These are phyloP conservation scores for Agrilus biguttatus DNA, from an alignment of 2,888 invertebrate species.

Conservation along the genomic window DNA sequence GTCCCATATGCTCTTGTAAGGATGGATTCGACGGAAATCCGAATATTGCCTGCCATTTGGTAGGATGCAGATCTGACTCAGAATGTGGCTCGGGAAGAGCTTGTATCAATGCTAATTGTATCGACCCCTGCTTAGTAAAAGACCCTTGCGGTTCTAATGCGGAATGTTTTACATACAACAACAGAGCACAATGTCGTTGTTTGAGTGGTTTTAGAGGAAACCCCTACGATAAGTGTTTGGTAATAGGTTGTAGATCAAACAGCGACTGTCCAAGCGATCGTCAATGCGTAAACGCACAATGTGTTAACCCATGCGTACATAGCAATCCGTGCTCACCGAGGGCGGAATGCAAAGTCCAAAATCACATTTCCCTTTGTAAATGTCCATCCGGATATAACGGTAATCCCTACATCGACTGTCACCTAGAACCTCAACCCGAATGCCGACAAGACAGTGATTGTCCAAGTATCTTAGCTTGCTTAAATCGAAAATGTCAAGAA, in stretches of 20 bases:
- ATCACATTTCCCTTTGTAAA: constrained; percentile 74
- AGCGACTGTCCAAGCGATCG: constrained; percentile 77
- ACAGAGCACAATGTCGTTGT: constrained; percentile 65
- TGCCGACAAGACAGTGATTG: constrained; percentile 76
- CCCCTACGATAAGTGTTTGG: constrained; percentile 55
- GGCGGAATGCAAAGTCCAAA: constrained; percentile 67
- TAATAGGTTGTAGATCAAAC: constrained; percentile 73
- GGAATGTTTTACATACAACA: constrained; percentile 63
- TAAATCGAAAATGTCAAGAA: constrained; percentile 68
- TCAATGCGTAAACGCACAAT: constrained; percentile 74
- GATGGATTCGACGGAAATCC: constrained; percentile 80
- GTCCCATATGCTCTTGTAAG: constrained; percentile 75
- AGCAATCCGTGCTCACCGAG: constrained; percentile 62
- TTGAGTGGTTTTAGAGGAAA: constrained; percentile 68
- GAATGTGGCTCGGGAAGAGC: constrained; percentile 74
- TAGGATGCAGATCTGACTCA: constrained; percentile 69
- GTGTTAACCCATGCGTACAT: constrained; percentile 69
- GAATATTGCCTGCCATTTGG: constrained; percentile 60
- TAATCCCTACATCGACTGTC: constrained; percentile 71
- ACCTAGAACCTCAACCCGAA: constrained; percentile 54
- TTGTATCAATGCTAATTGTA: constrained; percentile 72
- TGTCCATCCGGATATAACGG: constrained; percentile 64
- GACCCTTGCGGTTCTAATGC: constrained; percentile 71
- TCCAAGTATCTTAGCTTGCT: constrained; percentile 62
- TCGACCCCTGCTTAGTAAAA: constrained; percentile 70